Base-by-base conservation (phyloP, 92 coral and sea anemone species). In the Chrysogorgia sp. region DNA sequence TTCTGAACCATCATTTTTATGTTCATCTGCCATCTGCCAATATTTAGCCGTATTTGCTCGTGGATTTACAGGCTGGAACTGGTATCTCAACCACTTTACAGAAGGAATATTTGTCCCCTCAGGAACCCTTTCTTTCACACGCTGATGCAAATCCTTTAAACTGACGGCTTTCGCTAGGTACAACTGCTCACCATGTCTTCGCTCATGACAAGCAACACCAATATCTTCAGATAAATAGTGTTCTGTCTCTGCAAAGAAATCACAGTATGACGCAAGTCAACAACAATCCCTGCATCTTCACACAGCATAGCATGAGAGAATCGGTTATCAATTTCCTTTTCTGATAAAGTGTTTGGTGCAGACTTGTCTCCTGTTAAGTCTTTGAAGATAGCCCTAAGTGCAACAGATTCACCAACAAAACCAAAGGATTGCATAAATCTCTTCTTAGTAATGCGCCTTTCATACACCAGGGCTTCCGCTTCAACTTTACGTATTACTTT, bases 1-100 rank as follows among this genome's bases (percentile, higher is more conserved):
- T 66, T 66, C 37, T 66, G 74, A 29, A 34, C 74, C 74, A 34
- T 41, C 50, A 50, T 77, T 47, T 55, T n/a, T n/a, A n/a, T n/a
- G n/a, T n/a, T n/a, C n/a, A n/a, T n/a, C n/a, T n/a, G n/a, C n/a
- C n/a, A n/a, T n/a, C 53, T 70, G 70, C 71, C 58, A 70, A 19
- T 71, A 71, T 7, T 81, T 81, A 3, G 63, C 72, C 12, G 85
- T 66, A 26, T 70, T 58, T 25, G 74, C 69, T 40, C 33, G 47
- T 20, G 85, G 80, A 17, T 81, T 52, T n/a, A 64, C 19, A n/a
- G 85, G 85, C 58, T 70, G 80, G 41, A 81, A 81, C 48, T 81
- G 80, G 37, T 65, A 81, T n/a, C 49, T n/a, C 69, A 81, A 20
- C 84, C 78, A 81, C 40, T 68, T 23, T 6, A 68, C 40, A 14